These are phyloP conservation scores for Aythya baeri DNA, from an alignment of 2,113 vertebrate species.

Conservation along the genomic window DNA sequence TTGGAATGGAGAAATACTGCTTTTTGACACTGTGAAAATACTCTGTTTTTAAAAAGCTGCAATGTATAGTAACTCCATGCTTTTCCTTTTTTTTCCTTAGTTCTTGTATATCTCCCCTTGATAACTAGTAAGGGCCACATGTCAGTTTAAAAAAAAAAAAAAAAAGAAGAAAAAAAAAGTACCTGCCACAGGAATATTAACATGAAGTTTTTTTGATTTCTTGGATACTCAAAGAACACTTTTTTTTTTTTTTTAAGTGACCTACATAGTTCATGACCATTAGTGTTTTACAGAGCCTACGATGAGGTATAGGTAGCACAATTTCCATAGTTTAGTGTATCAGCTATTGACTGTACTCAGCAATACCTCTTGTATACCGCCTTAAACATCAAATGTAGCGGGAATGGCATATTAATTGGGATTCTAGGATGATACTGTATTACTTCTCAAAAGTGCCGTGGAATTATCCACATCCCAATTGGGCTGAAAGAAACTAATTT, in stretches of 20 bases:
- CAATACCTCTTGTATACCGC: slow-evolving; percentile 67
- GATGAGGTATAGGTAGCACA: slow-evolving; percentile 58
- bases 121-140: not conserved
- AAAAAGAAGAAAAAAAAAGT: slow-evolving; percentile 1
- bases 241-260: not conserved
- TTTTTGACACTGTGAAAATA: slow-evolving; percentile 68
- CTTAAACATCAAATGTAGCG: slow-evolving; percentile 63
- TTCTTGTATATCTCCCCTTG: not conserved
- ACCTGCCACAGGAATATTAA: not conserved
- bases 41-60: slow-evolving; percentile 55
- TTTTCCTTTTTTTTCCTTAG: not conserved
- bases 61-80: not conserved
- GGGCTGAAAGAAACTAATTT: slow-evolving; percentile 7
- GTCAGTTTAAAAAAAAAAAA: not conserved
- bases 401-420: slow-evolving; percentile 37
- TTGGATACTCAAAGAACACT: not conserved
- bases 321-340: slow-evolving; percentile 36
- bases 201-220: not conserved
- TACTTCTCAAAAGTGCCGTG: slow-evolving; percentile 42
- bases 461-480: slow-evolving; percentile 10
- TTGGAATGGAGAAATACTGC: slow-evolving; percentile 30
- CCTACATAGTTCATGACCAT: not conserved
- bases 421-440: not conserved
- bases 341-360: slow-evolving; percentile 61
- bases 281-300: slow-evolving; percentile 42